Conservation (phyloP, 2,888 invertebrate species). For the Sturmia bella region DNA sequence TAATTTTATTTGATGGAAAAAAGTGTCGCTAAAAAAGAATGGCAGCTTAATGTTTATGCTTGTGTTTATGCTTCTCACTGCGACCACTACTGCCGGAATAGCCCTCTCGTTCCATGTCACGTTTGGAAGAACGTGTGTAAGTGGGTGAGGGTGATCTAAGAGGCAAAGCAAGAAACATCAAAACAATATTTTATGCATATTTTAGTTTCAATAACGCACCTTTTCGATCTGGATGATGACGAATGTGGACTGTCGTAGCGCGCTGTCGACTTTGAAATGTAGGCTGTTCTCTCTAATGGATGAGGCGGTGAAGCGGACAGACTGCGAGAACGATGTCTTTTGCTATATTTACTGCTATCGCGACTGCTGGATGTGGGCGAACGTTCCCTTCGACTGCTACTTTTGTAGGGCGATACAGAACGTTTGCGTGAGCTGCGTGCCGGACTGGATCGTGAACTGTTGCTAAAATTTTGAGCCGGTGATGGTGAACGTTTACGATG, state of each 20-base stretch:
- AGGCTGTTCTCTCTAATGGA: slow-evolving; percentile 74
- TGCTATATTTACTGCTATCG: slow-evolving; percentile 72
- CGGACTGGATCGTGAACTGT: slow-evolving; percentile 77
- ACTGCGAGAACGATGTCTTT: slow-evolving; percentile 77
- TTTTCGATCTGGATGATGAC: slow-evolving; percentile 71
- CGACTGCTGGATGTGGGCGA: slow-evolving; percentile 72
- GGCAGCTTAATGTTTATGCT: slow-evolving; percentile 81
- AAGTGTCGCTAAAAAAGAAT: no score
- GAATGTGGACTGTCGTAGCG: slow-evolving; percentile 77
- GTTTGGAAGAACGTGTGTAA: slow-evolving; percentile 72
- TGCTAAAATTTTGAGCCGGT: slow-evolving; percentile 72
- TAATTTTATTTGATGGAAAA: background rate
- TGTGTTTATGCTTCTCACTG: slow-evolving; percentile 83
- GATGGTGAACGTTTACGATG: slow-evolving; percentile 75
- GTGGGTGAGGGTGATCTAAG: slow-evolving; percentile 74
- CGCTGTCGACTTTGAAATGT: slow-evolving; percentile 71
- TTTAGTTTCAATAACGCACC: slow-evolving; percentile 61
- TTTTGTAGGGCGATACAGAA: slow-evolving; percentile 72
- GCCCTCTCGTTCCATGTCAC: slow-evolving; percentile 77
- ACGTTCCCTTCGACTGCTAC: slow-evolving; percentile 67
- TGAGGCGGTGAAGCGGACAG: slow-evolving; percentile 77
- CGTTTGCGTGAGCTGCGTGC: slow-evolving; percentile 80
- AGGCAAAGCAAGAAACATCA: background rate
- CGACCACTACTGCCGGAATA: slow-evolving; percentile 78
- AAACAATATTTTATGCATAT: background rate